These are phyloP conservation scores for Montipora foliosa DNA, from an alignment of 64 coral and sea anemone genomes.

Conservation along the genomic window DNA sequence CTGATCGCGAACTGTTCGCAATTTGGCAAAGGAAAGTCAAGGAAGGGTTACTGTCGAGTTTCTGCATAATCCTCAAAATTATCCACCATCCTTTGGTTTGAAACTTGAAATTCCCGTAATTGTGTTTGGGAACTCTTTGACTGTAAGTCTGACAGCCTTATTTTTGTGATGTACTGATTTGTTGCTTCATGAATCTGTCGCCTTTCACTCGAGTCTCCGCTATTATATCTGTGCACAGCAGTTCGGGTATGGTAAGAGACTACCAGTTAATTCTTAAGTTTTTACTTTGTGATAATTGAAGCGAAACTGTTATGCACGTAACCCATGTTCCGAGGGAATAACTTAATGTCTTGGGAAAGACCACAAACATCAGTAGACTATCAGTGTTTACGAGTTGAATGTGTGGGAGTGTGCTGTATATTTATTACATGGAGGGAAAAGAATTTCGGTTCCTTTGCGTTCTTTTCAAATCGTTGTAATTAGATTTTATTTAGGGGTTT, in stretches of 20 bases:
- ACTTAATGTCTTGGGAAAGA: not conserved
- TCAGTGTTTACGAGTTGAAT: conserved; percentile 27
- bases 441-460: conserved; percentile 48
- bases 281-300: not conserved
- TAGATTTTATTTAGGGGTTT: not conserved
- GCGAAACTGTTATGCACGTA: not conserved
- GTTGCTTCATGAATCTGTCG: not conserved
- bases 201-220: not conserved
- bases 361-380: conserved; percentile 8
- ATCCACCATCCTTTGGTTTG: conserved; percentile 73
- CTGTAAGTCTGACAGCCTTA: not conserved
- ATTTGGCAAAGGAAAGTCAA: conserved; percentile 75
- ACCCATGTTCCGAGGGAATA: not conserved
- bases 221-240: conserved; percentile 44
- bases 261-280: not conserved
- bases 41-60: conserved; percentile 73
- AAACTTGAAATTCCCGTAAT: not conserved
- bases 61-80: conserved; percentile 82
- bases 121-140: not conserved
- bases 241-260: conserved; percentile 15
- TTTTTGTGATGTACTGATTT: not conserved
- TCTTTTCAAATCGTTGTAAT: conserved; percentile 1
- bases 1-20: conserved; percentile 81
- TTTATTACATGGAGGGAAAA: conserved; percentile 56
- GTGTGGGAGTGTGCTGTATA: conserved; percentile 48